Evolutionary conservation across 2,888 invertebrate species (phyloP).

Genomic region (Drosophila meridiana): DNA sequence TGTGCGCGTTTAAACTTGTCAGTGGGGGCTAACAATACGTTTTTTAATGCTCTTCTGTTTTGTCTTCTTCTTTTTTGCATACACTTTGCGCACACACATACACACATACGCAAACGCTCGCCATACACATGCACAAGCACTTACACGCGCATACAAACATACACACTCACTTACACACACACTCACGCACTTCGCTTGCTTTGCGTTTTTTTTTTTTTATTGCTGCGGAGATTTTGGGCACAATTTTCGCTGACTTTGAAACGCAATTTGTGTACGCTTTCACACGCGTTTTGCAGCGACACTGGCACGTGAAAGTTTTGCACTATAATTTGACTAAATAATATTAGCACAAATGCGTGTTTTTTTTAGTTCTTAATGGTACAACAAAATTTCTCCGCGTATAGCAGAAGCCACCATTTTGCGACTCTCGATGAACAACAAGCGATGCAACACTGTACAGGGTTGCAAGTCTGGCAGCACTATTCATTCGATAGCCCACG

Average conservation of each 20-base stretch:
- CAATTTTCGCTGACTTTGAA: constrained; percentile 63
- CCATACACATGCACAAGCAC: constrained; percentile 55
- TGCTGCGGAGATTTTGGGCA: constrained; percentile 54
- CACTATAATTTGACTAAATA: constrained; percentile 67
- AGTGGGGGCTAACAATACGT: constrained; percentile 59
- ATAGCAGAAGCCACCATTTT: constrained; percentile 82
- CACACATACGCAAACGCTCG: constrained; percentile 55
- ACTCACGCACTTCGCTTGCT: constrained; percentile 72
- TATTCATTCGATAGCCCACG: constrained; percentile 23
- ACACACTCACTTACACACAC: constrained; percentile 52
- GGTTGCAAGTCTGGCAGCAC: constrained; percentile 54
- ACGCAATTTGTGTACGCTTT: constrained; percentile 50
- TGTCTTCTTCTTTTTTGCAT: constrained; percentile 79
- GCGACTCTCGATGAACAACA: constrained; percentile 73
- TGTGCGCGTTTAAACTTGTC: constrained; percentile 69
- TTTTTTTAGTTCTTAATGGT: constrained; percentile 73
- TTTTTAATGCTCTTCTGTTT: constrained; percentile 74
- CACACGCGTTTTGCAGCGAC: constrained; percentile 55
- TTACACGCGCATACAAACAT: constrained; percentile 44
- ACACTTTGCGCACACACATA: constrained; percentile 79
- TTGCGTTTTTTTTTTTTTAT: constrained; percentile 66
- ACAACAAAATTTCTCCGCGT: constrained; percentile 80
- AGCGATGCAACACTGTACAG: constrained; percentile 58
- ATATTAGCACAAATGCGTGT: constrained; percentile 67
- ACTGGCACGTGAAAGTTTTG: constrained; percentile 66